Evolutionary conservation across 1,140 invertebrate species (phyloP).

Genomic region (Grapholita molesta): DNA sequence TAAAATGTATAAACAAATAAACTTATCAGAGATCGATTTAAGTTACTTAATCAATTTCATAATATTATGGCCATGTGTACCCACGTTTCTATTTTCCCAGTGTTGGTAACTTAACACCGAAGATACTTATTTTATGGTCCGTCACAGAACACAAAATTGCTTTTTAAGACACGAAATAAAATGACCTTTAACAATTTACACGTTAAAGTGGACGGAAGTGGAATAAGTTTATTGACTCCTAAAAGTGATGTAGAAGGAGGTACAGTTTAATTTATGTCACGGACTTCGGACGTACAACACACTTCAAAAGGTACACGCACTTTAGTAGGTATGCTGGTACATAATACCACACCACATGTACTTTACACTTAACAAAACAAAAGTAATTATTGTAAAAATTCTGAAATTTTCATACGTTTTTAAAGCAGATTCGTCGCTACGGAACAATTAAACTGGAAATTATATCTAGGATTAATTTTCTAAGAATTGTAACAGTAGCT

Average conservation of each 20-base stretch:
- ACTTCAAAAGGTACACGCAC: background rate
- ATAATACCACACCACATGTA: too few species aligned
- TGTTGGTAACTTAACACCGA: conserved; percentile 40
- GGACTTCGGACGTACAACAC: background rate
- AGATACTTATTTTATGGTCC: conserved; percentile 33
- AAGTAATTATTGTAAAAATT: too few species aligned
- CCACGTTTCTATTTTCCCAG: background rate
- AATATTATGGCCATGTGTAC: background rate
- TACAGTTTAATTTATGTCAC: conserved; percentile 1
- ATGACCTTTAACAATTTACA: conserved; percentile 65
- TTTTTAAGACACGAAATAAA: conserved; percentile 66
- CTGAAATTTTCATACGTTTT: too few species aligned
- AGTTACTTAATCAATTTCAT: background rate
- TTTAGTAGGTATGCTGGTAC: too few species aligned
- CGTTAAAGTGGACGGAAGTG: conserved; percentile 57
- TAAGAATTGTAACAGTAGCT: too few species aligned
- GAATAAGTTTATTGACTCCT: conserved; percentile 53
- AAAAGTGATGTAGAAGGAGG: conserved; percentile 25
- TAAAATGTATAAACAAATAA: background rate
- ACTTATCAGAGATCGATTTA: background rate
- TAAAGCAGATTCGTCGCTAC: too few species aligned
- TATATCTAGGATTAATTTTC: too few species aligned
- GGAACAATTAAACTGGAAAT: too few species aligned
- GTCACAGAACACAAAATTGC: conserved; percentile 61
- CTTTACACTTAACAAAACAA: too few species aligned